phyloP scores from a whole-genome alignment of 2,888 invertebrate species.

The Periphyllus acericola region DNA sequence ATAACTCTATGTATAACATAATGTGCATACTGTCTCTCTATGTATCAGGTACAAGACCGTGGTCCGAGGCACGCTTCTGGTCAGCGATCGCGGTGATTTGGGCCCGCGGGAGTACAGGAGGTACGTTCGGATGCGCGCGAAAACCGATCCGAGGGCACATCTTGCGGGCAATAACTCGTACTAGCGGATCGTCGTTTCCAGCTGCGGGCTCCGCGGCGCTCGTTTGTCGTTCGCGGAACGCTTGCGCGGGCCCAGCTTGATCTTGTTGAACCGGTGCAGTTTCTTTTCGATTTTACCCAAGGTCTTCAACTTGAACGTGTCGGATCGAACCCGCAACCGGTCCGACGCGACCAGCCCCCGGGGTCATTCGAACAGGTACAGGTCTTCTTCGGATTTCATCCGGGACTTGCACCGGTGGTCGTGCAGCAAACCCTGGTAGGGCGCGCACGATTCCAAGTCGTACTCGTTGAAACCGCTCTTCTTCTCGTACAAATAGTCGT shows the following conservation, averaged over 20 bases:
- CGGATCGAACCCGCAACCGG: constrained; percentile 4
- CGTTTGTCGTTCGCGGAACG: neutral
- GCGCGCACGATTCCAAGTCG: constrained; percentile 35
- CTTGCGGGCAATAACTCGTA: too few species aligned
- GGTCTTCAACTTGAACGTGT: constrained; percentile 13
- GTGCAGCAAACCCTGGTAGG: constrained; percentile 10
- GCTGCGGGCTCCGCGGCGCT: neutral
- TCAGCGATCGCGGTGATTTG: too few species aligned
- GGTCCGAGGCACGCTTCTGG: too few species aligned
- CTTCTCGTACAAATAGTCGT: constrained; percentile 33
- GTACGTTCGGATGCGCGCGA: neutral
- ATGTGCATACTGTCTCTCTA: too few species aligned
- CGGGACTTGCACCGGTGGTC: constrained; percentile 36
- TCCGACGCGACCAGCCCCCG: constrained; percentile 10
- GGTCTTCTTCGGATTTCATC: constrained; percentile 40
- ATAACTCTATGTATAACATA: too few species aligned
- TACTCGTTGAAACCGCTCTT: neutral
- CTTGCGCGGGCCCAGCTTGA: neutral
- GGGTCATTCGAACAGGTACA: constrained; percentile 49
- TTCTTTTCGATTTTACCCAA: neutral
- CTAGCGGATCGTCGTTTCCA: neutral
- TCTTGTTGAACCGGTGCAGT: neutral
- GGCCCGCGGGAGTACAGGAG: too few species aligned
- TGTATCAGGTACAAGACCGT: too few species aligned
- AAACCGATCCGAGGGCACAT: neutral